Evolutionary conservation across 2,888 invertebrate genomes (phyloP), one percentile per base, ranked within the genome.

Genomic region (Parascotia fuliginaria): DNA sequence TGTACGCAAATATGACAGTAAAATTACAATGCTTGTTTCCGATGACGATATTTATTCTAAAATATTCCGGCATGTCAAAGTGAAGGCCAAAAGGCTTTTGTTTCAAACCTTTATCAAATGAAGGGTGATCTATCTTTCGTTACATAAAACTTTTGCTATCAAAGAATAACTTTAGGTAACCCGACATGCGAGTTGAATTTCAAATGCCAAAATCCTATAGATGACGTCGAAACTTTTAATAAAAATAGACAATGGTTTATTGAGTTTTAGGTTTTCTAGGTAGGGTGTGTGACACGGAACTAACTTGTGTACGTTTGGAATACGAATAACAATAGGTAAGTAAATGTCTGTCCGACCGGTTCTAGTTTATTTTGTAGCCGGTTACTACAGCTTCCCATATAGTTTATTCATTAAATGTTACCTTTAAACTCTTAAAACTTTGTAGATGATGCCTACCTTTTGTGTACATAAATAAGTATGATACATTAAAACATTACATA

Each of bases 161-260:
- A 47, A 57, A 44, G 29, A 42, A 40, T 42, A 32, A 42, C 44
- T 64, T 45, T 44, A 22, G 32, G 49, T 52, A 40, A 54, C 42
- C 39, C 14, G 42, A 65, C 27, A 39, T 43, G 14, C 22, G 13
- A 42, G 13, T 47, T 36, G 31, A 41, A 51, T 51, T 11, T 29
- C 16, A 42, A 42, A 29, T 1, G 12, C 27, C 16, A n/a, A 34
- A 45, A 36, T 33, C 0, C 13, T 16, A 9, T 11, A 3, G 14
- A 33, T 14, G 19, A 11, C n/a, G 9, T 22, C 14, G 0, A n/a
- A 39, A 28, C 28, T n/a, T 45, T 24, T 9, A 6, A 19, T 33
- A 14, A 11, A 11, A 34, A 42, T 9, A 24, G 12, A 34, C 28
- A 37, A 24, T 9, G 15, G 6, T 15, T 33, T 33, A 16, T 33